These are phyloP conservation scores for Rhynchotus rufescens DNA, from an alignment of 2,797 vertebrate species.

Conservation along the genomic window DNA sequence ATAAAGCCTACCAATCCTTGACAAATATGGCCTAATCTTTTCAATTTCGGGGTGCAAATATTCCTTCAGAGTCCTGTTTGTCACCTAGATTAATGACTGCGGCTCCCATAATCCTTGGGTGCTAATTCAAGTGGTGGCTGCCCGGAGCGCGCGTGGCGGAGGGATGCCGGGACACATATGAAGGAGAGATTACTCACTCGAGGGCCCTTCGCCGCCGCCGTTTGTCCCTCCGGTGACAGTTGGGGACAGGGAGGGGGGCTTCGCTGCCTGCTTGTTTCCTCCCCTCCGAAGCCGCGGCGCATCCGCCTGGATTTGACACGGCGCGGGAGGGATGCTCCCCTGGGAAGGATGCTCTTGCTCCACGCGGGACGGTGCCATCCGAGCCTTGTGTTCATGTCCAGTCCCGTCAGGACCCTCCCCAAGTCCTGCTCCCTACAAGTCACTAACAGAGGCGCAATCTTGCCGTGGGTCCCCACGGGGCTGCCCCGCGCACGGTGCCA, in stretches of 20 bases:
- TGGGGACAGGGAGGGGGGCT: neutral
- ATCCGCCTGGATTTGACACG: rapidly evolving
- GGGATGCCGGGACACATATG: slow-evolving; percentile 88
- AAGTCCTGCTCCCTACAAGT: neutral
- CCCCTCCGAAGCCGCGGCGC: neutral
- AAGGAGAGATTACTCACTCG: slow-evolving; percentile 86
- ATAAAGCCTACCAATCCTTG: slow-evolving; percentile 97
- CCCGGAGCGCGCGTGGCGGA: slow-evolving; percentile 84
- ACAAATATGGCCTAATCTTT: slow-evolving; percentile 99
- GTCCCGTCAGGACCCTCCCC: too few relatives aligned
- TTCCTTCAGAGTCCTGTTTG: slow-evolving; percentile 99
- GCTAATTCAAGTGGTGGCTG: slow-evolving; percentile 99
- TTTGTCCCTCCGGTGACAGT: neutral
- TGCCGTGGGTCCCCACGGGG: neutral
- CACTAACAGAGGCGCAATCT: neutral
- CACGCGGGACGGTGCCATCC: too few relatives aligned
- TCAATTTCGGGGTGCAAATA: slow-evolving; percentile 99
- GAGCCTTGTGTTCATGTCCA: rapidly evolving
- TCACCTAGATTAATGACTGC: slow-evolving; percentile 99
- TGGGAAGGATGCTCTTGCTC: too few relatives aligned
- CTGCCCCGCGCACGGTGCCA: neutral
- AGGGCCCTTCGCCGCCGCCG: slow-evolving; percentile 62
- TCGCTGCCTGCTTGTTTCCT: neutral
- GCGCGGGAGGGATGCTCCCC: too few relatives aligned
- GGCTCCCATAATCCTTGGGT: slow-evolving; percentile 98